Percentiles rank a stretch among this genome's conserved stretches.
Evolutionary conservation across 2,888 invertebrate species (phyloP).

Genomic region (Andrena minutula): DNA sequence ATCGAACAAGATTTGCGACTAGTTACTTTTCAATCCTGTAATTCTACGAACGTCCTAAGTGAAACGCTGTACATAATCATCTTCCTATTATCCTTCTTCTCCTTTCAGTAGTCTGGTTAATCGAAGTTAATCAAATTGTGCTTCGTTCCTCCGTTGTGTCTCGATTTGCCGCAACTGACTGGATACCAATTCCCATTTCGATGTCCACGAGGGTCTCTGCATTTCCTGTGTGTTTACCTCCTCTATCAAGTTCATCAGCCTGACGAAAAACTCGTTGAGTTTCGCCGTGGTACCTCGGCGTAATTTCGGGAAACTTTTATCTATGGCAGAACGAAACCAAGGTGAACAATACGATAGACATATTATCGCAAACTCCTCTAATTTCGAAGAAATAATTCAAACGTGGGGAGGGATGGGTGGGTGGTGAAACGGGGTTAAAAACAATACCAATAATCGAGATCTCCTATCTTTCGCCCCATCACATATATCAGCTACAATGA

Average conservation of each 20-base stretch:
- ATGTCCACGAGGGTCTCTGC: slow-evolving; percentile 74
- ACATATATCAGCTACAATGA: slow-evolving; percentile 2
- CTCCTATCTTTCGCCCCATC: background rate
- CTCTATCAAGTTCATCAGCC: slow-evolving; percentile 79
- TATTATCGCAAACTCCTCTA: background rate
- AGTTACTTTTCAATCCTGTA: background rate
- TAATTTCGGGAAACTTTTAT: slow-evolving; percentile 77
- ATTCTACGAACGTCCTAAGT: slow-evolving; percentile 1
- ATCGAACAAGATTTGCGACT: slow-evolving; percentile 12
- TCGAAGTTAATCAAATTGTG: slow-evolving; percentile 14
- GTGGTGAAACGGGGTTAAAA: background rate
- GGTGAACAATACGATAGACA: background rate
- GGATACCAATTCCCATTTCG: slow-evolving; percentile 75
- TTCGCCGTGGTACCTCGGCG: slow-evolving; percentile 80
- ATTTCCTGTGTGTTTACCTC: slow-evolving; percentile 80
- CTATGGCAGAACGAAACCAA: slow-evolving; percentile 59
- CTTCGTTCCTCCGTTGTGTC: slow-evolving; percentile 15
- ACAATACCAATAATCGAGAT: background rate
- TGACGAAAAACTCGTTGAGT: slow-evolving; percentile 78
- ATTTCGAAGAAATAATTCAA: background rate
- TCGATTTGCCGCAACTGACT: slow-evolving; percentile 65
- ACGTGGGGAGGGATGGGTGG: background rate
- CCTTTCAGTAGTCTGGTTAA: too few species aligned
- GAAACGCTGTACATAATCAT: background rate
- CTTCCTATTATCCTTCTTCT: background rate